These are phyloP conservation scores for Macaria liturata DNA, from an alignment of 2,888 invertebrate species.

Conservation along the genomic window DNA sequence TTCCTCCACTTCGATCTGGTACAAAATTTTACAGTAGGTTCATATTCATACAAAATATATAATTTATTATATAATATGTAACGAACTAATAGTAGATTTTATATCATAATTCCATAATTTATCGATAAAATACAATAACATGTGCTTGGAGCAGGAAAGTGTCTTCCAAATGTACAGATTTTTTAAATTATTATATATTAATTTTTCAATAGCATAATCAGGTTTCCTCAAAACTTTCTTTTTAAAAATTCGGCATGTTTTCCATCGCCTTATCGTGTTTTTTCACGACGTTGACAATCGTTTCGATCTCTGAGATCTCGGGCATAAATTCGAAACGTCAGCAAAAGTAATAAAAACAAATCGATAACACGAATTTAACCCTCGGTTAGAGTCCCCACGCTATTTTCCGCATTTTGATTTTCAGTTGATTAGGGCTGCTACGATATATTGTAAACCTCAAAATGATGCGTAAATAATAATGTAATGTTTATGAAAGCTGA, in stretches of 20 bases:
- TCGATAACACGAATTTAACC: conserved; percentile 79
- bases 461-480: not conserved
- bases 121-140: too few species aligned
- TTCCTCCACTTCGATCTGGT: too few species aligned
- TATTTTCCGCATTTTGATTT: conserved; percentile 82
- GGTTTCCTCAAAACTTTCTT: not conserved
- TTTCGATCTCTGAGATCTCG: conserved; percentile 39
- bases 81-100: too few species aligned
- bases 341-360: conserved; percentile 77
- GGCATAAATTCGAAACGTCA: conserved; percentile 65
- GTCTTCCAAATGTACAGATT: too few species aligned
- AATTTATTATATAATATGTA: too few species aligned
- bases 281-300: conserved; percentile 16
- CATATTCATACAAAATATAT: too few species aligned
- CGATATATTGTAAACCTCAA: conserved; percentile 8
- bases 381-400: conserved; percentile 73
- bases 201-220: too few species aligned
- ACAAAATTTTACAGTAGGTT: too few species aligned
- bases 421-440: conserved; percentile 40
- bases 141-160: too few species aligned
- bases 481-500: too few species aligned
- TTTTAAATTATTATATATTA: too few species aligned
- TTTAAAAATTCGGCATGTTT: not conserved
- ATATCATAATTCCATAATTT: too few species aligned
- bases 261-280: conserved; percentile 8